A percentile compares a stretch with the other conserved stretches of the same genome.
These are phyloP conservation scores for Brachionus asplanchnoidis DNA, from an alignment of 1,140 invertebrate genomes.

Conservation along the genomic window DNA sequence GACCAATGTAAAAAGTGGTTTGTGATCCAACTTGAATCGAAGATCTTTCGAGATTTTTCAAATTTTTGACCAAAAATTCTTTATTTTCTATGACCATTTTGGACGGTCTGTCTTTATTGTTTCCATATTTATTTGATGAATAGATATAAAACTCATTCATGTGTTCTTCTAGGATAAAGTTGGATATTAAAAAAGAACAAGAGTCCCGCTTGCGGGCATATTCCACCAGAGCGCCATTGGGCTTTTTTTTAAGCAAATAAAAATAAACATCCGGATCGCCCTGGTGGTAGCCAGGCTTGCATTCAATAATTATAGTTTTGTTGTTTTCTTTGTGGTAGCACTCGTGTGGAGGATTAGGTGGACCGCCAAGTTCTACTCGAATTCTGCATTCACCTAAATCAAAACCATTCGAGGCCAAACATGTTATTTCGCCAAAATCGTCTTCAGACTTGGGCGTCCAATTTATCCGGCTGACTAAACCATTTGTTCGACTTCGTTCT, in stretches of 20 bases:
- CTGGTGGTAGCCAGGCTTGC: conserved; percentile 28
- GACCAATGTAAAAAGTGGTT: background rate
- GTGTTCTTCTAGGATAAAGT: conserved; percentile 36
- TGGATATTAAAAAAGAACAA: conserved; percentile 33
- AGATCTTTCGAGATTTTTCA: conserved; percentile 20
- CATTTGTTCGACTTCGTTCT: conserved; percentile 12
- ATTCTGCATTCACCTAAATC: conserved; percentile 18
- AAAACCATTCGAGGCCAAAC: conserved; percentile 28
- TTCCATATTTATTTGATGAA: conserved; percentile 28
- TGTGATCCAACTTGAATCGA: background rate
- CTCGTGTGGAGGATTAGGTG: conserved; percentile 21
- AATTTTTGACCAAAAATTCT: conserved; percentile 29
- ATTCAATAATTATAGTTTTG: conserved; percentile 38
- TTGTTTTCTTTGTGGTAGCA: conserved; percentile 41
- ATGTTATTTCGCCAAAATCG: conserved; percentile 37
- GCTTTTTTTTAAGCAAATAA: conserved; percentile 40
- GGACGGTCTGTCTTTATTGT: conserved; percentile 22
- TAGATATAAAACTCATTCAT: conserved; percentile 33
- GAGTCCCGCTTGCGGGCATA: conserved; percentile 29
- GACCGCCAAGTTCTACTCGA: conserved; percentile 5
- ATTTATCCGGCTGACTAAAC: conserved; percentile 32
- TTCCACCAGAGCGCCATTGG: conserved; percentile 18
- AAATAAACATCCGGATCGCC: conserved; percentile 42
- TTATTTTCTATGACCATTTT: conserved; percentile 37
- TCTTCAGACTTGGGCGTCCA: background rate